Evolutionary conservation across 2,113 vertebrate species (phyloP).

Genomic region (Notarius quadriscutis): DNA sequence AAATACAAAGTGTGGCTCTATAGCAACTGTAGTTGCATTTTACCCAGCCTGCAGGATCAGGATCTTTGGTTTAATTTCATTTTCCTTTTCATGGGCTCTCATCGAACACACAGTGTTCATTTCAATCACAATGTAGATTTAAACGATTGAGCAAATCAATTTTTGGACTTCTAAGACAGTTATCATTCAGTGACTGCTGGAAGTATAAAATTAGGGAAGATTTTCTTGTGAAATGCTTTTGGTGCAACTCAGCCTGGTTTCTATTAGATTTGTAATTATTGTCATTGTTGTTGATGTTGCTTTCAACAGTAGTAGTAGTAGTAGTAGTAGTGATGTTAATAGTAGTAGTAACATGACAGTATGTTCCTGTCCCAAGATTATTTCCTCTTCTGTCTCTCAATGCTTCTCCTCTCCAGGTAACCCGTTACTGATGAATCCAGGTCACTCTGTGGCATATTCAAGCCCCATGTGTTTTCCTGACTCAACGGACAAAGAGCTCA

Average conservation of each 20-base stretch:
- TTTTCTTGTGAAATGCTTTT: neutral
- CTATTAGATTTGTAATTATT: neutral
- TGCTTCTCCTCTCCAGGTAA: slow-evolving; percentile 77
- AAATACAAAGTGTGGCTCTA: neutral
- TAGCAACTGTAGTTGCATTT: neutral
- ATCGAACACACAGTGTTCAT: neutral
- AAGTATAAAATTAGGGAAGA: neutral
- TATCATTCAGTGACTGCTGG: neutral
- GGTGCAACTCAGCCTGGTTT: neutral
- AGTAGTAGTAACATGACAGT: neutral
- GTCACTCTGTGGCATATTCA: slow-evolving; percentile 91
- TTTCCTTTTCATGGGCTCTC: neutral
- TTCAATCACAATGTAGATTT: neutral
- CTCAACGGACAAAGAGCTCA: slow-evolving; percentile 89
- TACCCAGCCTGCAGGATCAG: neutral
- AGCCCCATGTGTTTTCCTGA: slow-evolving; percentile 97
- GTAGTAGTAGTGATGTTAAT: neutral
- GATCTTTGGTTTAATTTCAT: neutral
- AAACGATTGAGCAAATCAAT: neutral
- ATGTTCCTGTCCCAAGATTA: neutral
- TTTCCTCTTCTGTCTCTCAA: neutral
- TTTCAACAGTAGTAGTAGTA: neutral
- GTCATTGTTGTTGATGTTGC: neutral
- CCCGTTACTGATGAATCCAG: slow-evolving; percentile 91
- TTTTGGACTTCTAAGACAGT: neutral